Conservation (phyloP, 2,888 invertebrate species). For the Chrysodeixis includens region DNA sequence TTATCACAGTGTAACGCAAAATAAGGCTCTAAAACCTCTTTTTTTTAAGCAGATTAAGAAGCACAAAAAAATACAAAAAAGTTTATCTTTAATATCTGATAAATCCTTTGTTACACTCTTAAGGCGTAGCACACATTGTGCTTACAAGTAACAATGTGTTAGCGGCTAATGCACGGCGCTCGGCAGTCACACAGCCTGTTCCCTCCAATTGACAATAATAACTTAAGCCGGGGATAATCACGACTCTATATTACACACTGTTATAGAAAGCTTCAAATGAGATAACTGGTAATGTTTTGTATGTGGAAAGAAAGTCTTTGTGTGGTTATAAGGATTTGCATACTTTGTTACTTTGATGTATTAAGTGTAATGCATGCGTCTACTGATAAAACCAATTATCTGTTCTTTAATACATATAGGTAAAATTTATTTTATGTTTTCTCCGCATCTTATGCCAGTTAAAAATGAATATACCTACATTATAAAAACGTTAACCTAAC, state of each 20-base stretch:
- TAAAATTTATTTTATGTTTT: no score
- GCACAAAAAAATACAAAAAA: neutral
- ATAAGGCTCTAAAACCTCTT: no score
- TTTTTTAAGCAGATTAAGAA: neutral
- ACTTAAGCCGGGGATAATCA: conserved; percentile 36
- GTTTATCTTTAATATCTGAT: neutral
- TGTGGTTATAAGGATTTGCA: no score
- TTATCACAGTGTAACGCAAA: no score
- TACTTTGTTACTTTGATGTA: no score
- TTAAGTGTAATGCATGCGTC: no score
- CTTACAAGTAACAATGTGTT: neutral
- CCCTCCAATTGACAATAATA: conserved; percentile 24
- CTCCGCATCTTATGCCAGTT: no score
- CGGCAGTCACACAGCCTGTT: conserved; percentile 5
- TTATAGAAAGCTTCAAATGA: neutral
- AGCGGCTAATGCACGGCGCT: neutral
- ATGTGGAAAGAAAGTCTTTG: no score
- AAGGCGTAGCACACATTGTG: neutral
- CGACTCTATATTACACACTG: conserved; percentile 11
- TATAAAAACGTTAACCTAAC: no score
- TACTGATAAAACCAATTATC: no score
- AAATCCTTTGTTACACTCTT: neutral
- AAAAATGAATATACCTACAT: no score
- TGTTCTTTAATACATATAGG: no score
- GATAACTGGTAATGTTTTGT: neutral